These are phyloP conservation scores for Stenotaenia linearis DNA, from an alignment of 2,888 invertebrate species.

Conservation along the genomic window DNA sequence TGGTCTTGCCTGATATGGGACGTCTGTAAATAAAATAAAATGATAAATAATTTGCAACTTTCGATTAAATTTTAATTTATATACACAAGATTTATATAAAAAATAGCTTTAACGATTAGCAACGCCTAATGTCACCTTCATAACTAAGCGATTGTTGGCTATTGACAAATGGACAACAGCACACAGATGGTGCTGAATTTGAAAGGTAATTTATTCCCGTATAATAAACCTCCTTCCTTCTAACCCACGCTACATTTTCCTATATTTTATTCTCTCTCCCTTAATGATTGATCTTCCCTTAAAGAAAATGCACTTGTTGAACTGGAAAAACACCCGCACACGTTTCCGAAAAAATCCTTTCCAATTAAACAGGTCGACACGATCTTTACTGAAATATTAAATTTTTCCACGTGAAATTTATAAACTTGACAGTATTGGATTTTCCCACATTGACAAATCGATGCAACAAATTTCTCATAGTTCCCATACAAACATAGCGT, in stretches of 20 bases:
- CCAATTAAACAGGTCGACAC: background rate
- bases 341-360: background rate
- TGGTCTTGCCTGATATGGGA: slow-evolving; percentile 19
- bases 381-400: background rate
- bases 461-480: slow-evolving; percentile 12
- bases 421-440: slow-evolving; percentile 12
- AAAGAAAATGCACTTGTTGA: background rate
- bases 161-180: slow-evolving; percentile 24
- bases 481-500: background rate
- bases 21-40: background rate
- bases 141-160: background rate
- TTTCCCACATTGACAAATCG: slow-evolving; percentile 3
- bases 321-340: background rate
- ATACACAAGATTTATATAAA: background rate
- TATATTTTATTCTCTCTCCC: background rate
- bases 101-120: background rate
- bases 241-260: slow-evolving; percentile 12
- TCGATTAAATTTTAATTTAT: background rate
- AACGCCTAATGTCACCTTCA: background rate
- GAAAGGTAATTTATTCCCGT: slow-evolving; percentile 16
- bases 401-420: background rate
- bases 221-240: slow-evolving; percentile 19
- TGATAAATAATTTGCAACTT: background rate
- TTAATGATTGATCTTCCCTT: slow-evolving; percentile 22
- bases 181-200: slow-evolving; percentile 26